Base-by-base conservation (phyloP, 2,113 vertebrate genomes). In the Desmodus rotundus region DNA sequence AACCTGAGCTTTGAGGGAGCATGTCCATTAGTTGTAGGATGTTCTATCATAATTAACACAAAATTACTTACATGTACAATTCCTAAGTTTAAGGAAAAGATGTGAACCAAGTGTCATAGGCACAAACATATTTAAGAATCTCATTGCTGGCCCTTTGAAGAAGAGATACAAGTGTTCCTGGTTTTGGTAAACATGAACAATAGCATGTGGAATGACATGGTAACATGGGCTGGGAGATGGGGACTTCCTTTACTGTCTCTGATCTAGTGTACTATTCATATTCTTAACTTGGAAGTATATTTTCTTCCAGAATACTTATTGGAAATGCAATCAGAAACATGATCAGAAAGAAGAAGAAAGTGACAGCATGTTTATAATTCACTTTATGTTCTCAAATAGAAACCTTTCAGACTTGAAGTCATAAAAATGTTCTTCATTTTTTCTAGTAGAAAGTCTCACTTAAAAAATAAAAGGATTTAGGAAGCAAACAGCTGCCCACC, bases 381-480 rank as follows among this genome's bases (percentile, higher is more conserved):
- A 83, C 6, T 85, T 77, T 86, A 82, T 76, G 33, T 82, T 77
- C 28, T 50, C 52, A 73, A 82, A 43, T 7, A 58, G 28, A 61
- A 91, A 88, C 4, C 16, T 78, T 33, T 78, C 22, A 70, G 47
- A 91, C 13, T 65, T 14, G 15, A 28, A 83, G 36, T 86, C 9
- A 68, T 89, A 63, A 74, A 89, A 41, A 63, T 65, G 5, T 65
- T 8, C 5, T 77, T 31, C 67, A 4, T 22, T 24, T 68, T 82
- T 80, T 70, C 17, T n/a, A 54, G 8, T 16, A 80, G 45, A 84
- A 84, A 13, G 1, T 56, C 38, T 96, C 8, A 50, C 13, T 95
- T 91, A 70, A 96, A 95, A 91, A 84, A 74, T 22, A 91, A 83
- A 47, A 91, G 13, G 63, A 87, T 93, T 87, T 54, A 94, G 3